A percentile compares a stretch with the other conserved stretches of the same genome.
Conservation (phyloP, 2,888 invertebrate genomes). For the Microchrysa polita region DNA sequence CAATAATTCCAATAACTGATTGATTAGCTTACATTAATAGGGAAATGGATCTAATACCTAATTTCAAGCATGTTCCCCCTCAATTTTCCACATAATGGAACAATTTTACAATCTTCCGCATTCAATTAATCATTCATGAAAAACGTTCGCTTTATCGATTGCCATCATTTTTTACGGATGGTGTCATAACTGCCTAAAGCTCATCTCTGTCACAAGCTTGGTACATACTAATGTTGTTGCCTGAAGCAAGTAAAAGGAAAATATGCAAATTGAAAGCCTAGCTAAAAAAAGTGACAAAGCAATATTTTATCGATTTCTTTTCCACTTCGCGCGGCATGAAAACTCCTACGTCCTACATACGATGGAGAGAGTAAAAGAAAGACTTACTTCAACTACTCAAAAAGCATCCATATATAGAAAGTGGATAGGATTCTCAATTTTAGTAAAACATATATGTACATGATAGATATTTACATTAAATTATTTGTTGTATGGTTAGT, state of each 20-base stretch:
- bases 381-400: no score
- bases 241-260: not conserved
- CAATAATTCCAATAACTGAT: conserved; percentile 5
- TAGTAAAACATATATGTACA: no score
- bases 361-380: no score
- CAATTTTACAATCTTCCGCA: not conserved
- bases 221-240: no score
- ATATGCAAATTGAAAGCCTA: conserved; percentile 5
- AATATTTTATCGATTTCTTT: conserved; percentile 24
- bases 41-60: conserved; percentile 1
- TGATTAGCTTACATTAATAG: conserved; percentile 26
- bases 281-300: conserved; percentile 26
- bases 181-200: conserved; percentile 5
- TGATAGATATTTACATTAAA: no score
- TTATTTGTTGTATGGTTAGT: no score
- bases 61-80: not conserved
- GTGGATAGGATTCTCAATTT: no score
- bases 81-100: conserved; percentile 3
- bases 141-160: not conserved
- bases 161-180: not conserved
- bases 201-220: no score
- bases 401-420: no score
- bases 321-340: no score
- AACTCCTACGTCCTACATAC: no score
- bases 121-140: conserved; percentile 14